Evolutionary conservation across 1,140 invertebrate genomes (phyloP), one percentile per base, ranked within the genome.

Genomic region (Bombus vancouverensis): DNA sequence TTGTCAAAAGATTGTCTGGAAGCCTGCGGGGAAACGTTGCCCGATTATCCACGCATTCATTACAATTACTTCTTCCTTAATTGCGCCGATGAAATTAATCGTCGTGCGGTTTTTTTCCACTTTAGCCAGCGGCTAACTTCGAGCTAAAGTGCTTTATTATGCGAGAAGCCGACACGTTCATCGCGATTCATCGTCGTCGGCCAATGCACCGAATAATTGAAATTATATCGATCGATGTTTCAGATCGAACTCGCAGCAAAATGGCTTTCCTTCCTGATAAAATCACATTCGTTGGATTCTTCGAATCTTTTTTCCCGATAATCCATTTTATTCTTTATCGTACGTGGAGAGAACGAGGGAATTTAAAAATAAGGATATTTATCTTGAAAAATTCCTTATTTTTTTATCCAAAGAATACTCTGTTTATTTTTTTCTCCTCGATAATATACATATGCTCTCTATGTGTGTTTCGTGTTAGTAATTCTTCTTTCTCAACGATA

Each of bases 31-130:
- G 77, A 70, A 83, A 81, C 78, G 65, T 28, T 66, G 53, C 13
- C 53, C 79, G 76, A 89, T 88, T 81, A 87, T 88, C 22, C 39
- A 28, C 32, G 75, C 88, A 78, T 80, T 78, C 77, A 73, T 90
- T 91, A 87, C 82, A 83, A 89, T 90, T 87, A 84, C 84, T 87
- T 83, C 79, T n/a, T 59, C 80, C 70, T 86, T 87, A 91, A 90
- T 90, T 86, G 90, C 78, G 39, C 66, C 72, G 82, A 91, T 74
- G n/a, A 83, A 88, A 92, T 90, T 92, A 90, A 91, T 92, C 62
- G 81, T 34, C 34, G 8, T 1, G 32, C 53, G 8, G 47, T 32
- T 37, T 83, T 87, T 90, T 84, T 62, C 32, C n/a, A 13, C 47
- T 13, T 10, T 37, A 25, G 37, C 79, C 84, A 47, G 15, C 37